Percentiles rank a stretch among this genome's conserved stretches.
phyloP scores from a whole-genome alignment of 2,113 vertebrate genomes.

The Amphiprion percula region DNA sequence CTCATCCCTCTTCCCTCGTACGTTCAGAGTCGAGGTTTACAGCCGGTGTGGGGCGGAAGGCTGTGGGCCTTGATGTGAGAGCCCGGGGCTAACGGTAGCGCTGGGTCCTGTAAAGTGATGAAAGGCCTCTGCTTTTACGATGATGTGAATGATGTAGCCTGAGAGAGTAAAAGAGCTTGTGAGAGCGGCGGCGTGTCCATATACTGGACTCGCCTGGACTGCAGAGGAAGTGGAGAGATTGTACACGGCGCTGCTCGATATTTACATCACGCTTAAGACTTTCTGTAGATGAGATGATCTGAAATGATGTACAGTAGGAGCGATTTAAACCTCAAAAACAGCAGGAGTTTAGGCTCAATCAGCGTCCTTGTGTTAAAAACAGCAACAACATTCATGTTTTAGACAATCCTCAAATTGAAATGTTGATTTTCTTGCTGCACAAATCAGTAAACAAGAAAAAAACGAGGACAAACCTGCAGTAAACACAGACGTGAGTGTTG shows the following conservation, averaged over 20 bases:
- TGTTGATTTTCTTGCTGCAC: neutral
- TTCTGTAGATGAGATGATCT: constrained; percentile 20
- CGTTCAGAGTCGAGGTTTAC: constrained; percentile 80
- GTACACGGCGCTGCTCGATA: constrained; percentile 24
- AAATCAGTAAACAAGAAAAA: too few relatives aligned
- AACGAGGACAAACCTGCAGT: neutral
- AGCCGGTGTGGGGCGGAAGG: constrained; percentile 71
- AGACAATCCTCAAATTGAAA: neutral
- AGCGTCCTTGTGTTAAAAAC: neutral
- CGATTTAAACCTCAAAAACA: neutral
- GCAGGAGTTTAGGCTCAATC: neutral
- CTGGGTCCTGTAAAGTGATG: constrained; percentile 81
- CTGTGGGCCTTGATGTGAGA: constrained; percentile 76
- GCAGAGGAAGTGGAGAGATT: constrained; percentile 14
- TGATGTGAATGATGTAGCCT: constrained; percentile 83
- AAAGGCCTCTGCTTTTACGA: constrained; percentile 79
- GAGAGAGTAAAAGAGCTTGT: constrained; percentile 75
- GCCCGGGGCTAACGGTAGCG: constrained; percentile 78
- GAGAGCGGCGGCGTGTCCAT: constrained; percentile 60
- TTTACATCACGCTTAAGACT: constrained; percentile 39
- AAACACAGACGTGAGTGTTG: neutral
- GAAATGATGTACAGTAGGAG: neutral
- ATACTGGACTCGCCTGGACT: constrained; percentile 53
- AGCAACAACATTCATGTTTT: neutral
- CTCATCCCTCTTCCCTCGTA: constrained; percentile 83